A percentile compares a stretch with the other conserved stretches of the same genome.
Conservation (phyloP, 2,888 invertebrate species). For the Formica aserva region DNA sequence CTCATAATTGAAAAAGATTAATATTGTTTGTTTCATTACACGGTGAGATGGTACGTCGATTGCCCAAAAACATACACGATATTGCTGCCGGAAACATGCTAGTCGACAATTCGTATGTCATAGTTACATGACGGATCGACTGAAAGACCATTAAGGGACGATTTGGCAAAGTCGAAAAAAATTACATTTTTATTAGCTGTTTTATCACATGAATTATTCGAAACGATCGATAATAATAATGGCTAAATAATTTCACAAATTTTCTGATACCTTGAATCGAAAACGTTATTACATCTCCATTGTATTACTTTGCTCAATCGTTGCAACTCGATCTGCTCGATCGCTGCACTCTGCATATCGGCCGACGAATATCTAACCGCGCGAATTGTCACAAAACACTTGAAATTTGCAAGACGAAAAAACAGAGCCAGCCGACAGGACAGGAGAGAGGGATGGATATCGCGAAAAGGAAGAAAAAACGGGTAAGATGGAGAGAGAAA, state of each 20-base stretch:
- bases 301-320: slow-evolving; percentile 47
- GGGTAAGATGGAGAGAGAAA: slow-evolving; percentile 30
- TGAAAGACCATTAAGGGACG: neutral
- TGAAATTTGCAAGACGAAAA: slow-evolving; percentile 53
- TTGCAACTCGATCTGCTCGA: slow-evolving; percentile 33
- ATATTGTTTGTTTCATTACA: neutral
- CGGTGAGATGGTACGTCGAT: neutral
- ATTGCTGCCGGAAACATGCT: slow-evolving; percentile 8
- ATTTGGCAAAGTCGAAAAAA: neutral
- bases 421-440: slow-evolving; percentile 26
- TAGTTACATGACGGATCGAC: neutral
- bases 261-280: neutral
- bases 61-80: slow-evolving; percentile 1
- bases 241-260: neutral
- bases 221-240: neutral
- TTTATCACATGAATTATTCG: neutral
- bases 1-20: neutral
- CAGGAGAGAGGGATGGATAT: slow-evolving; percentile 3
- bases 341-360: slow-evolving; percentile 30
- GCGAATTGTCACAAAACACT: slow-evolving; percentile 64
- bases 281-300: slow-evolving; percentile 4
- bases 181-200: neutral
- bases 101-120: slow-evolving; percentile 23
- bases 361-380: slow-evolving; percentile 41
- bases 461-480: slow-evolving; percentile 34